Conservation (phyloP, 37 sponge, comb jelly and placozoan species). For the Crambe crambe region DNA sequence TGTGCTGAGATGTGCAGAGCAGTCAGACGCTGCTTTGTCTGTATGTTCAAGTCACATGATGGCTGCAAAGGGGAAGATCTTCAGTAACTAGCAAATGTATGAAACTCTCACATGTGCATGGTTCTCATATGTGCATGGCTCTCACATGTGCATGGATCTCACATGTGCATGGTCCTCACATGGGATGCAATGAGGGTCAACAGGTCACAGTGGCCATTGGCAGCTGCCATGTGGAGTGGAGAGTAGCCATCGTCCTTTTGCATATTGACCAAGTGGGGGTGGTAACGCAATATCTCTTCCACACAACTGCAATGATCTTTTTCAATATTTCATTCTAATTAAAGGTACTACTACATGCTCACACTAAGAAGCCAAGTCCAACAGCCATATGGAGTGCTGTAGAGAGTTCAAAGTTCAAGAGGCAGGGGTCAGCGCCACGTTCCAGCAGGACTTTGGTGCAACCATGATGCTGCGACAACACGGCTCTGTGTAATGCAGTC, state of each 20-base stretch:
- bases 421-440: conserved; percentile 52
- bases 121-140: too few species aligned
- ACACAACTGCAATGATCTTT: conserved; percentile 43
- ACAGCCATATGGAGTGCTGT: conserved; percentile 57
- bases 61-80: conserved; percentile 13
- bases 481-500: conserved; percentile 69
- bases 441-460: conserved; percentile 49
- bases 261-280: conserved; percentile 38
- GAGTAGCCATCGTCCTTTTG: conserved; percentile 54
- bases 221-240: conserved; percentile 57
- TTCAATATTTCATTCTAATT: neutral
- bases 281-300: conserved; percentile 34
- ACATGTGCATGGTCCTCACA: conserved; percentile 55
- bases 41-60: conserved; percentile 35
- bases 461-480: conserved; percentile 19
- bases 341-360: too few species aligned
- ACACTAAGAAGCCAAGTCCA: conserved; percentile 59
- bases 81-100: neutral
- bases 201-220: conserved; percentile 40
- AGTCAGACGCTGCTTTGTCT: conserved; percentile 40
- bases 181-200: conserved; percentile 29
- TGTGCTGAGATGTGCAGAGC: conserved; percentile 71
- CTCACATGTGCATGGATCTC: too few species aligned
- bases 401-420: conserved; percentile 46
- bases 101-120: too few species aligned